phyloP scores from a whole-genome alignment of 2,888 invertebrate genomes.

The Pristionchus maxplancki region DNA sequence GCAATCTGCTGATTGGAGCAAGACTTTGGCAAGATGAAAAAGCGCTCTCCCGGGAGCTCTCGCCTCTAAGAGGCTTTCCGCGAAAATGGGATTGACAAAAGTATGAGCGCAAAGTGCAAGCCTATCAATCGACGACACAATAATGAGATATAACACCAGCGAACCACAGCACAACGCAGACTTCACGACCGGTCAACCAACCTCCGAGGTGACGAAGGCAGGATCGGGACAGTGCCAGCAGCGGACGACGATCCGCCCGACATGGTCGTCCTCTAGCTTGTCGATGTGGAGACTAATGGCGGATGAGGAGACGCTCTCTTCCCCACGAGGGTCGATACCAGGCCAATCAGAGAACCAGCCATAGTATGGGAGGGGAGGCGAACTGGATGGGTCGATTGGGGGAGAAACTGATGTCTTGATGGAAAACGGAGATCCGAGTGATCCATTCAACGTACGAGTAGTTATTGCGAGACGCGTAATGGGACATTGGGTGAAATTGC shows the following conservation, averaged over 20 bases:
- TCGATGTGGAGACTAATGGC: constrained; percentile 57
- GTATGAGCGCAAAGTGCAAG: not conserved
- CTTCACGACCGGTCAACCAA: not conserved
- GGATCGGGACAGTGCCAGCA: constrained; percentile 70
- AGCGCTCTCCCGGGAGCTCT: not conserved
- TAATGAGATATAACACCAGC: not conserved
- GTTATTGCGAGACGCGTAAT: not conserved
- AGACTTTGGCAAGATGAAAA: not conserved
- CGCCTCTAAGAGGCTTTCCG: not conserved
- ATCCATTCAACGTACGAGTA: not conserved
- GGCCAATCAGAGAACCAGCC: constrained; percentile 19
- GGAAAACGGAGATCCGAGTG: not conserved
- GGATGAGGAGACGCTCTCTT: not conserved
- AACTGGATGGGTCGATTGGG: not conserved
- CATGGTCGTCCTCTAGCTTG: constrained; percentile 59
- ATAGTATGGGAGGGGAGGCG: constrained; percentile 22
- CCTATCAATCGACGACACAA: not conserved
- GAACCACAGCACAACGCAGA: constrained; percentile 9
- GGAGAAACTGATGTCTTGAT: not conserved
- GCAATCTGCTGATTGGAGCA: not conserved
- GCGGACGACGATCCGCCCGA: constrained; percentile 65
- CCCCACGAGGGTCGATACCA: not conserved
- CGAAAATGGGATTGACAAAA: not conserved
- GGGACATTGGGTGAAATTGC: constrained; percentile 30
- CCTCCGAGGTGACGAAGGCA: constrained; percentile 53